Conservation (phyloP, 2,113 vertebrate genomes). For the Gobius niger region DNA sequence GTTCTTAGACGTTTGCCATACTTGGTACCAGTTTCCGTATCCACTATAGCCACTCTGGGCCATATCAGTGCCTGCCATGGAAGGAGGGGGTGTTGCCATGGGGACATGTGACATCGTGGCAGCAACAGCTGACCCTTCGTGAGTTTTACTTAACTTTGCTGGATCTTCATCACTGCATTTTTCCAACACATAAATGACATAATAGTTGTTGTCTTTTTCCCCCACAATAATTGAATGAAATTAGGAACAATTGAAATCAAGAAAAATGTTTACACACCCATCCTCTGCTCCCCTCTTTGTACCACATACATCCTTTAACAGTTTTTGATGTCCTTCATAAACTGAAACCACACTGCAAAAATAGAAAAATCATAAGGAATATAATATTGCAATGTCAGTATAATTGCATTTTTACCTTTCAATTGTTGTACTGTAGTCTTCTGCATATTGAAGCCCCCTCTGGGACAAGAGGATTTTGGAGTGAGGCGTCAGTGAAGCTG, state of each 20-base stretch:
- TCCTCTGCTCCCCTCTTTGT: constrained; percentile 80
- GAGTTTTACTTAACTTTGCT: constrained; percentile 73
- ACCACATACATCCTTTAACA: constrained; percentile 75
- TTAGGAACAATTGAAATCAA: background rate
- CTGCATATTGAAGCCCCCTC: constrained; percentile 81
- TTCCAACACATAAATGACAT: background rate
- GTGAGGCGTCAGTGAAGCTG: constrained; percentile 75
- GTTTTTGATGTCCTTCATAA: constrained; percentile 83
- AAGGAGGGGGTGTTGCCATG: constrained; percentile 69
- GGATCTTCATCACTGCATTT: constrained; percentile 70
- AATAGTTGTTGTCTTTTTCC: background rate
- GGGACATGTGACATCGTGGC: constrained; percentile 57
- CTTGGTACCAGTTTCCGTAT: constrained; percentile 83
- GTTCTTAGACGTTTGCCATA: constrained; percentile 24
- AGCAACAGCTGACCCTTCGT: constrained; percentile 55
- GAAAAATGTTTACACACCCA: constrained; percentile 63
- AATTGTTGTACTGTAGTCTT: constrained; percentile 81
- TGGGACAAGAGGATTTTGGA: constrained; percentile 82
- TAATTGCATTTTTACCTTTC: constrained; percentile 68
- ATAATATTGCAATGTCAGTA: background rate
- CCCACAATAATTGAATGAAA: too few relatives aligned
- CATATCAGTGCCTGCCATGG: constrained; percentile 67
- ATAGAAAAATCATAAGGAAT: background rate
- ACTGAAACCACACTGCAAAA: constrained; percentile 76
- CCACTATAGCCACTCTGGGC: constrained; percentile 60